Conservation (phyloP, 2,888 invertebrate species). For the Heteromurus nitidus region DNA sequence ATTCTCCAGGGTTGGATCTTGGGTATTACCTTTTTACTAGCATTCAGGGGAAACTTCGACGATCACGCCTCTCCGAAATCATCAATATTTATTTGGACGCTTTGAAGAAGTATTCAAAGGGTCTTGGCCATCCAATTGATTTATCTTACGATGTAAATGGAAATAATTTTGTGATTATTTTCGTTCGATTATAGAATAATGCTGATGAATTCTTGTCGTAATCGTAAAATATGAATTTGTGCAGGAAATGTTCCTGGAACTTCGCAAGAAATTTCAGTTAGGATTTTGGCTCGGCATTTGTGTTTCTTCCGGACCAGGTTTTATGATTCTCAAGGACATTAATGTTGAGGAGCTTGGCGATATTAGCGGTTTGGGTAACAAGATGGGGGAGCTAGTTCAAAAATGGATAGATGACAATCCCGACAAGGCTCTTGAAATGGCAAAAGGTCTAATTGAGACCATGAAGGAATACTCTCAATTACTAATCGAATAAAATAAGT, state of each 20-base stretch:
- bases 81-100: slow-evolving; percentile 45
- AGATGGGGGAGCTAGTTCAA: not conserved
- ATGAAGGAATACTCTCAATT: not conserved
- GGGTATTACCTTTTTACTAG: slow-evolving; percentile 59
- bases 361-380: not conserved
- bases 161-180: not conserved
- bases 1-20: slow-evolving; percentile 53
- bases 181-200: too few relatives aligned
- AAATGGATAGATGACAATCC: not conserved
- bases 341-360: not conserved
- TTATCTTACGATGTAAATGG: slow-evolving; percentile 28
- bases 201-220: too few relatives aligned
- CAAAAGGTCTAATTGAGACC: not conserved
- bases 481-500: too few relatives aligned
- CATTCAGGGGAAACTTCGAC: slow-evolving; percentile 45
- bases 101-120: slow-evolving; percentile 2
- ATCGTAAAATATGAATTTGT: too few relatives aligned
- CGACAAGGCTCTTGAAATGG: not conserved
- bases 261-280: not conserved
- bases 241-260: not conserved
- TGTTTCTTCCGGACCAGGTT: not conserved
- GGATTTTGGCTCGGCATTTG: not conserved
- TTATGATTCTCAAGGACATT: not conserved
- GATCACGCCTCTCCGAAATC: slow-evolving; percentile 40
- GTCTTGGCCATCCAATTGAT: slow-evolving; percentile 13